Evolutionary conservation across 2,888 invertebrate species (phyloP), one percentile per base, ranked within the genome.

Genomic region (Himalopsyche anomala): DNA sequence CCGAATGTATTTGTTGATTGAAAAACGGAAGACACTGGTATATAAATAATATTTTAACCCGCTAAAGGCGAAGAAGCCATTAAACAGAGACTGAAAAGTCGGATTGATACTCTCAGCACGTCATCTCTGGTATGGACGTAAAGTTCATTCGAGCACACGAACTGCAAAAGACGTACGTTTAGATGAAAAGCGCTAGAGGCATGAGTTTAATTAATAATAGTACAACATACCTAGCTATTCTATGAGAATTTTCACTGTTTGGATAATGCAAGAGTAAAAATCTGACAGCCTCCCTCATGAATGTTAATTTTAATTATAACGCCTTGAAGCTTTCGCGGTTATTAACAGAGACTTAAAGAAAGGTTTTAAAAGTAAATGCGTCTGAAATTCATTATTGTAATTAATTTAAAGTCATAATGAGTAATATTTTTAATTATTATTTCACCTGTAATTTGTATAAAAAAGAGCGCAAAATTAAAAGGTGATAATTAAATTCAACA

Each of bases 71-170:
- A 81, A n/a, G 12, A 36, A 81, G 40, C 42, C 12, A 36, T 54
- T 28, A 15, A 81, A 45, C 28, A 17, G 54, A 81, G 40, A 19
- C 81, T 81, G 36, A 45, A 38, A 40, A 83, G 19, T 36, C 36
- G 62, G 69, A 83, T 56, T 62, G 83, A 83, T 62, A 83, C 42
- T 51, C 56, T n/a, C 5, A 54, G 54, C 56, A 45, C 83, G 82
- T 82, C 42, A 45, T 42, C 81, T 54, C 81, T 81, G 74, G 28
- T 74, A 74, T 74, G 36, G 74, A 74, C 74, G 36, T 74, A 74
- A 74, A 74, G 74, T 74, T 74, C 74, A 74, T 74, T 74, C 74
- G 74, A 36, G 74, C 74, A 74, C 36, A 74, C 74, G 36, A 74
- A 74, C 74, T 74, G 74, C 74, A 74, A 74, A 74, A 74, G 74